Evolutionary conservation across 2,113 vertebrate species (phyloP), one percentile per base, ranked within the genome.

Genomic region (Artemisiospiza belli): DNA sequence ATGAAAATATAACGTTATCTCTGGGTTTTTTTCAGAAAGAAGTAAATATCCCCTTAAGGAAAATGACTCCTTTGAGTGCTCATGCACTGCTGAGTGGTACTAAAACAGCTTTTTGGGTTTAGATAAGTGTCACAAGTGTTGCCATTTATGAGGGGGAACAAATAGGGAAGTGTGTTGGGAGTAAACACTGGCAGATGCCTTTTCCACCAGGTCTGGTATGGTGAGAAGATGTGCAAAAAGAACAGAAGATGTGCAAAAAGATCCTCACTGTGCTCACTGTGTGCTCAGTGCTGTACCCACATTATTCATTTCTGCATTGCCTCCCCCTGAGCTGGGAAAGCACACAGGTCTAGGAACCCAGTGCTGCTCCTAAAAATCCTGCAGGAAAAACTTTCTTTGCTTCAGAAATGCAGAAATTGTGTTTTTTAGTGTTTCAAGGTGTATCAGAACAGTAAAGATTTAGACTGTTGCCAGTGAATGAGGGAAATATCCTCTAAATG

Each of bases 131-230:
- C 43, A 80, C n/a, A 41, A 69, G 22, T 61, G 37, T 54, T 89
- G 31, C n/a, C 19, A n/a, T 49, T 84, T 62, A 10, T 44, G 74
- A 79, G 18, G 57, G 69, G 33, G 44, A 63, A 22, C 14, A 51
- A 93, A 83, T 3, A 57, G 28, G 58, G 35, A 85, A 77, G 20
- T 35, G 30, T 69, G 37, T 7, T 87, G 46, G 52, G 70, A 68
- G 23, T 58, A 86, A 76, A 92, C 49, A 73, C 27, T 43, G 69
- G n/a, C 54, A 83, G 75, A 72, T 92, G 58, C 39, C 35, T 88
- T 67, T 89, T 52, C 47, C 77, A 33, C 57, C 35, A 64, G 49
- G 52, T 88, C 70, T 92, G 66, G 37, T 75, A 16, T 5, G 35
- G 25, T 87, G 78, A 87, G 58, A 75, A 82, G 74, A 19, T 67